Conservation (phyloP, 1,140 invertebrate species). For the Hesperophylax magnus region DNA sequence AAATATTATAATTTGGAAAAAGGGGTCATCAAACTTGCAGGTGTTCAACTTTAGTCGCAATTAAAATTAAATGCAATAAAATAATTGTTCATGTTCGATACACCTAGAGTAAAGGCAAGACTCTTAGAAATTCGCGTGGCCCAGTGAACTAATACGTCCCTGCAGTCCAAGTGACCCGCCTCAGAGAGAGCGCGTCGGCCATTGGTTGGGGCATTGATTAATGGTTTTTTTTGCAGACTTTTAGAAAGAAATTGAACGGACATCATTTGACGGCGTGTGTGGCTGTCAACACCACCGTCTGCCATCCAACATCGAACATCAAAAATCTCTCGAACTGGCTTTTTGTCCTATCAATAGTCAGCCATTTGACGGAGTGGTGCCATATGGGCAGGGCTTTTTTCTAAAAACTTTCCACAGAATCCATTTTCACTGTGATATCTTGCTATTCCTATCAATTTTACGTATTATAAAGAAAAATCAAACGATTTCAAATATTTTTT, state of each 20-base stretch:
- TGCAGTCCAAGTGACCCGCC: no score
- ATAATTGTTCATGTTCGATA: no score
- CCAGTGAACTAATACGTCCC: no score
- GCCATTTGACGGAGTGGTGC: constrained; percentile 4
- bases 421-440: background rate
- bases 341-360: background rate
- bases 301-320: background rate
- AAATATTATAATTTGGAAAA: no score
- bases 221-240: constrained; percentile 1
- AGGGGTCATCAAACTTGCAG: no score
- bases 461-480: no score
- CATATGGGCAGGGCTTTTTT: background rate
- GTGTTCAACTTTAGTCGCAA: no score
- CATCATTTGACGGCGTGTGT: background rate
- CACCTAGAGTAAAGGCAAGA: no score
- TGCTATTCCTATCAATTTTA: background rate
- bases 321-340: background rate
- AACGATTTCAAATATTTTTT: background rate
- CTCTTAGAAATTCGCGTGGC: no score
- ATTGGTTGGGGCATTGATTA: constrained; percentile 21
- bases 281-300: background rate
- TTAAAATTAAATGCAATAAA: no score
- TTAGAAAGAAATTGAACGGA: constrained; percentile 17
- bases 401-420: background rate
- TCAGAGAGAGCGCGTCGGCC: background rate